Base-by-base conservation (phyloP, 2,888 invertebrate genomes). In the Drosophila mayaguana region DNA sequence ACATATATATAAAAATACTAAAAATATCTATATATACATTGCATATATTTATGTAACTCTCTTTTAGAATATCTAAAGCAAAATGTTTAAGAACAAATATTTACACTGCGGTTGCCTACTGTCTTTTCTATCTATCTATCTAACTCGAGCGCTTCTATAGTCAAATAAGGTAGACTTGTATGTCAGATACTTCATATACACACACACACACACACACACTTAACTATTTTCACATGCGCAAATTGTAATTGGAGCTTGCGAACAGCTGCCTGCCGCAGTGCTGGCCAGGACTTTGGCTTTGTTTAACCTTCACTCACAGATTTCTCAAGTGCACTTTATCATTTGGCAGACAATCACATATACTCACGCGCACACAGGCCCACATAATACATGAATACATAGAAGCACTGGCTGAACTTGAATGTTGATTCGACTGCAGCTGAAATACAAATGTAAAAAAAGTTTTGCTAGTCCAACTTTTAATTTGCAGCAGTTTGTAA, bases 301-400 rank as follows among this genome's bases (percentile, higher is more conserved):
- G 70, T 70, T 70, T 62, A 63, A 51, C 51, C 48, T 63, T 43
- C 55, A 51, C 63, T 59, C 65, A 53, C 57, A 48, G 67, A 59
- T 63, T 69, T 63, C 64, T 69, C 70, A 72, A 81, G 80, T 70
- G 83, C 75, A 74, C 75, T 88, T 71, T 79, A 81, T 81, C 75
- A 75, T 86, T 69, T 78, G 56, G 50, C 60, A 63, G 70, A 72
- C 75, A 80, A 64, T 62, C 69, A 78, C 54, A 68, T 42, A 55
- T 34, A 54, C 25, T 46, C 51, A 64, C 53, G 65, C 64, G 66
- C 45, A 56, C 11, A 42, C 50, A 57, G 6, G 45, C 18, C 20
- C 16, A 56, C 46, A 59, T 16, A 28, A 46, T 28, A n/a, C 46
- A 53, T 9, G 38, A 53, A 55, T 8, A 55, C 18, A 22, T 18